Evolutionary conservation across 2,113 vertebrate genomes (phyloP).

Genomic region (Callaeas wilsoni): DNA sequence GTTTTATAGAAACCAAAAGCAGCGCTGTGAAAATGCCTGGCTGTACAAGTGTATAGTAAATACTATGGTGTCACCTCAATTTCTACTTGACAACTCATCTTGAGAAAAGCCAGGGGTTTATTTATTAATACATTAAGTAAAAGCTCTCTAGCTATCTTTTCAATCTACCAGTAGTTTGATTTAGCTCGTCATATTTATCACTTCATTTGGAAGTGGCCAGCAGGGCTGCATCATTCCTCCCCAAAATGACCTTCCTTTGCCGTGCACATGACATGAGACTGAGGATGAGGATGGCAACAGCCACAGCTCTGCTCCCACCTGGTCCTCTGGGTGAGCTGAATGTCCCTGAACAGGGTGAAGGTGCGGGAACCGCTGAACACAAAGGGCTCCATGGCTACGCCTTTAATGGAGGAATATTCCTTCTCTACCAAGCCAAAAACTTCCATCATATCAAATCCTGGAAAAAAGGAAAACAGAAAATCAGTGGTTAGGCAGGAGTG

Average conservation of each 20-base stretch:
- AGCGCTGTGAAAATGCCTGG: background rate
- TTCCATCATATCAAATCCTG: slow-evolving; percentile 93
- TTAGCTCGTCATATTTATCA: background rate
- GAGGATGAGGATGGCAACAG: background rate
- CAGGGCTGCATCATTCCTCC: background rate
- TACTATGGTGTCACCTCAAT: background rate
- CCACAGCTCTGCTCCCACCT: slow-evolving; percentile 65
- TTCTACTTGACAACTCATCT: background rate
- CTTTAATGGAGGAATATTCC: slow-evolving; percentile 82
- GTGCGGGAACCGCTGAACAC: slow-evolving; percentile 74
- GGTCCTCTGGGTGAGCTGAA: slow-evolving; percentile 84
- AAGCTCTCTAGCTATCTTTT: background rate
- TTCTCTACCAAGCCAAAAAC: slow-evolving; percentile 84
- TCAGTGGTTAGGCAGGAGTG: background rate
- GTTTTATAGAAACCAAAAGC: background rate
- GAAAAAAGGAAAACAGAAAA: background rate
- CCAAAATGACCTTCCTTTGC: background rate
- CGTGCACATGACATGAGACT: rapidly evolving
- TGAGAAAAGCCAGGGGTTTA: background rate
- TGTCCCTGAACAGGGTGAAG: slow-evolving; percentile 83
- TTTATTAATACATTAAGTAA: background rate
- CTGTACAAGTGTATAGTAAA: background rate
- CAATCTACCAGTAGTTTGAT: background rate
- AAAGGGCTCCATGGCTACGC: slow-evolving; percentile 83
- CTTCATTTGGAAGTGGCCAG: background rate